Evolutionary conservation across 1,140 invertebrate genomes (phyloP).

Genomic region (Halyomorpha halys): DNA sequence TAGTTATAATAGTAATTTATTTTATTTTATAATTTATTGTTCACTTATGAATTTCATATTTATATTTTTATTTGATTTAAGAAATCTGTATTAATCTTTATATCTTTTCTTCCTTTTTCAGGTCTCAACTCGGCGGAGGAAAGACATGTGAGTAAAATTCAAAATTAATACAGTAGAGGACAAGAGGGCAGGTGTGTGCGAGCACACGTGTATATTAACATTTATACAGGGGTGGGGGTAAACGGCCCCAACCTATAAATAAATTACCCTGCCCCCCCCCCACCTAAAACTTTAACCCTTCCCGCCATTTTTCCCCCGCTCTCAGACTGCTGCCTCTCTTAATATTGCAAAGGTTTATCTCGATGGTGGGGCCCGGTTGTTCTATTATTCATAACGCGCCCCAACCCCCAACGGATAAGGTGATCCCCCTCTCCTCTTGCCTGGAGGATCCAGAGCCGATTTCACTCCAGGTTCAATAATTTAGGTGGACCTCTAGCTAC

Average conservation of each 20-base stretch:
- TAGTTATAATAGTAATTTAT: too few species aligned
- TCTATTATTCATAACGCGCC: constrained; percentile 10
- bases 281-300: constrained; percentile 24
- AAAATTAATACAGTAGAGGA: neutral
- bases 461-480: constrained; percentile 14
- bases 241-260: constrained; percentile 17
- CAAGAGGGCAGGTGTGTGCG: constrained; percentile 2
- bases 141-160: constrained; percentile 51
- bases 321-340: constrained; percentile 3
- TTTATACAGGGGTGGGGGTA: neutral
- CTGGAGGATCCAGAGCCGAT: neutral
- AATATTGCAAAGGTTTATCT: constrained; percentile 17
- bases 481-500: neutral
- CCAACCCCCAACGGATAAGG: neutral
- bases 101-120: constrained; percentile 40
- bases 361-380: neutral
- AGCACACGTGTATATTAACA: neutral
- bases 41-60: too few species aligned
- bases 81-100: neutral
- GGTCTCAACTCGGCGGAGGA: constrained; percentile 56
- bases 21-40: too few species aligned
- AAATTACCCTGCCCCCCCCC: constrained; percentile 21
- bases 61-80: neutral
- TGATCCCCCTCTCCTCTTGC: neutral
- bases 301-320: constrained; percentile 22